Percentiles rank a stretch among this genome's conserved stretches.
Evolutionary conservation across 2,888 invertebrate species (phyloP).

Genomic region (Zygothrica quintamaculata): DNA sequence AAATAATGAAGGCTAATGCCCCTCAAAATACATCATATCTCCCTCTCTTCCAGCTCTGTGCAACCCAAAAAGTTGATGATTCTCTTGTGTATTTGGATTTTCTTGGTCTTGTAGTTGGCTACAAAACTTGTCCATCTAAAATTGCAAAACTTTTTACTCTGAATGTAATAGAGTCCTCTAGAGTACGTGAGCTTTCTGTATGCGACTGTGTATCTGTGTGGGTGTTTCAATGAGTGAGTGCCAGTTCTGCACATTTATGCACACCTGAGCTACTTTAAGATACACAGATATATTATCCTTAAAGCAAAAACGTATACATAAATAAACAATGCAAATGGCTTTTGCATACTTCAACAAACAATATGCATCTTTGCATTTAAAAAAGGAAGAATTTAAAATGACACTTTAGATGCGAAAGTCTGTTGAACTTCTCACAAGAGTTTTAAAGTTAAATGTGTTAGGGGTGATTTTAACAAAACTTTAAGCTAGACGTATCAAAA

Average conservation of each 20-base stretch:
- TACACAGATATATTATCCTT: conserved; percentile 25
- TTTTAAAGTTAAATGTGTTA: too few relatives aligned
- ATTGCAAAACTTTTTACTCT: conserved; percentile 57
- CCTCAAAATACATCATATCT: too few relatives aligned
- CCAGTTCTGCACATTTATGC: conserved; percentile 20
- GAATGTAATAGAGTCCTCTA: conserved; percentile 42
- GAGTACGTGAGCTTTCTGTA: too few relatives aligned
- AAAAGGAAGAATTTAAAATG: conserved; percentile 12
- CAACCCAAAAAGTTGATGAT: conserved; percentile 24
- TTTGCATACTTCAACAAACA: background rate
- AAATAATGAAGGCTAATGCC: background rate
- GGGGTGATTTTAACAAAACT: too few relatives aligned
- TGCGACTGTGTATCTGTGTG: conserved; percentile 1
- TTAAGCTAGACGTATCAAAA: too few relatives aligned
- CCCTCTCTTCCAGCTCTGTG: too few relatives aligned
- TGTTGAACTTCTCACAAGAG: background rate
- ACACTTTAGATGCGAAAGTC: background rate
- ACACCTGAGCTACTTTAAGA: conserved; percentile 34
- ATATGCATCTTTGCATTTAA: background rate
- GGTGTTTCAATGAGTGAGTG: conserved; percentile 6
- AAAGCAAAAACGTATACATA: conserved; percentile 28
- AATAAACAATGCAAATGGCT: conserved; percentile 45
- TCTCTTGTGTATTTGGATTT: conserved; percentile 48
- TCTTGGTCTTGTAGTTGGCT: conserved; percentile 42
- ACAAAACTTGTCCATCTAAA: conserved; percentile 53